Base-by-base conservation (phyloP, 2,888 invertebrate species). In the Ophion slaviceki region DNA sequence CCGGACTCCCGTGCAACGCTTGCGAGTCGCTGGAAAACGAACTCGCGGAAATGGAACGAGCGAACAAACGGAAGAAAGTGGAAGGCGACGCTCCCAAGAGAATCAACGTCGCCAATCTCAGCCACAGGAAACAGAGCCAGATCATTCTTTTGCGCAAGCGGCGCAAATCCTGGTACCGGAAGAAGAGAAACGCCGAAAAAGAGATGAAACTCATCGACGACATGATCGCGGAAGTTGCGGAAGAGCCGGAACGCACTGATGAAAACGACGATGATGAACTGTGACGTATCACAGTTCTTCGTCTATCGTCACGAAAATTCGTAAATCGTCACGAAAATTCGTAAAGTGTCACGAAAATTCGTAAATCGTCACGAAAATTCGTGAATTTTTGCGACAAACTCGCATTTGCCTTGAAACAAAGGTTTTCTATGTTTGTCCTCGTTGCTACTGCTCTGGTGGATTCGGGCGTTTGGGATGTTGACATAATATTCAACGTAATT, bases 121-220 rank as follows among this genome's bases (percentile, higher is more conserved):
- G 85, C 20, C 85, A 85, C 59, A 70, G 85, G 24, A 82, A 76
- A 67, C 85, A 82, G 61, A 76, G 71, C 17, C 82, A 85, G 53
- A 85, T 85, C 70, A 72, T 62, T n/a, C 64, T 78, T 11, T 32
- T 85, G 40, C 71, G 76, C 0, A 85, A 80, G 47, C 82, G 79
- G 17, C 75, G 79, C 0, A 20, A 66, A 4, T 32, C 6, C 24
- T 82, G 85, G 79, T 53, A 61, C 45, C 64, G 75, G 6, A 82
- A 76, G 61, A 82, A 53, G 61, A 75, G 53, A 75, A 57, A 40
- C 7, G 85, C 85, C 11, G 82, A 82, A 40, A 82, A 82, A 28
- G 71, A 82, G 24, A 85, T 85, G 59, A 75, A 72, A 20, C 17
- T 53, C 7, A 79, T 85, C 53, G 72, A 85, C 61, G 79, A 70